Percentiles rank a stretch among this genome's conserved stretches.
phyloP scores from a whole-genome alignment of 2,797 vertebrate species.

The Pempheris klunzingeri region DNA sequence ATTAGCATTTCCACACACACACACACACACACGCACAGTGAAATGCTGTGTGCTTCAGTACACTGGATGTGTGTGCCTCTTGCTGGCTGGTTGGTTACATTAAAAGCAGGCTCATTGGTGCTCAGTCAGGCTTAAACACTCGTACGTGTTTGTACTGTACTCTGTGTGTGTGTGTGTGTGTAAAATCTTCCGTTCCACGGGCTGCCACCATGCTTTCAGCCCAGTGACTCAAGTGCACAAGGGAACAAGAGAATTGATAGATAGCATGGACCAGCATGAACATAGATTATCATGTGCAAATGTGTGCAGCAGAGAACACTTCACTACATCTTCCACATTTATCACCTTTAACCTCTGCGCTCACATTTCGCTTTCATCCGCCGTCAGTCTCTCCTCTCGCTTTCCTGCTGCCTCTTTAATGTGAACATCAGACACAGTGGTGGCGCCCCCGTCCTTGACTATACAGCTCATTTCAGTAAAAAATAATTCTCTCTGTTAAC shows the following conservation, averaged over 20 bases:
- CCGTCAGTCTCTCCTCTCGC: neutral
- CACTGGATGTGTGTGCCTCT: constrained; percentile 38
- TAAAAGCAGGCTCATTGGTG: constrained; percentile 59
- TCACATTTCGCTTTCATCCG: neutral
- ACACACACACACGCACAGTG: constrained; percentile 12
- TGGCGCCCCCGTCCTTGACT: neutral
- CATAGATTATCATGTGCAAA: constrained; percentile 13
- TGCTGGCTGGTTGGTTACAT: constrained; percentile 55
- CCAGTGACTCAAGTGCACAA: constrained; percentile 25
- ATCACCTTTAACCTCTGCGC: constrained; percentile 10
- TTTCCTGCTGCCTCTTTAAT: neutral
- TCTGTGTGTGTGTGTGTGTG: constrained; percentile 21
- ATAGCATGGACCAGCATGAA: constrained; percentile 4
- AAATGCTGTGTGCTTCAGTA: constrained; percentile 18
- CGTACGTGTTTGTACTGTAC: constrained; percentile 25
- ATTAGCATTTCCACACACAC: constrained; percentile 25
- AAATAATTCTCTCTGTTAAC: neutral
- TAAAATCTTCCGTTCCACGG: constrained; percentile 6
- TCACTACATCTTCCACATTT: neutral
- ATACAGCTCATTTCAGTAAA: neutral
- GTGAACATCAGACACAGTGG: neutral
- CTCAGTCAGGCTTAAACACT: constrained; percentile 44
- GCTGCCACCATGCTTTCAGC: constrained; percentile 24
- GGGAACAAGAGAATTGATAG: constrained; percentile 13
- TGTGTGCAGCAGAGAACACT: neutral